Conservation (phyloP, 2,888 invertebrate genomes). For the Ganaspis brasiliensis region DNA sequence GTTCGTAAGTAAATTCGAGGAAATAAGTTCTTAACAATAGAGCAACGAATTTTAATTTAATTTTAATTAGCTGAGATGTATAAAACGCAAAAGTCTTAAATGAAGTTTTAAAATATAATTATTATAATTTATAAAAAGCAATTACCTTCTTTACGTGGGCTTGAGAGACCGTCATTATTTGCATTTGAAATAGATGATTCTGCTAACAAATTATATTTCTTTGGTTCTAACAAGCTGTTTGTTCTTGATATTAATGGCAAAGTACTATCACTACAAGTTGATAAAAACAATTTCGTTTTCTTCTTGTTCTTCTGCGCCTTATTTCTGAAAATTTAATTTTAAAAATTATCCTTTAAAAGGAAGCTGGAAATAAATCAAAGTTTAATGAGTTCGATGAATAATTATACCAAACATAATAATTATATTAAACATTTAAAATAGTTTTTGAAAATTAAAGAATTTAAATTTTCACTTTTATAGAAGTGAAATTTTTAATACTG, state of each 20-base stretch:
- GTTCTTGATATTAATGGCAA: background rate
- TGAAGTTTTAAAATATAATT: background rate
- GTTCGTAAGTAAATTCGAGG: background rate
- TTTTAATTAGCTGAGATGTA: background rate
- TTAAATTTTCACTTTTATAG: no score
- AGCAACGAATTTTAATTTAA: background rate
- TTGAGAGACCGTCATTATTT: background rate
- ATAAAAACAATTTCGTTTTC: background rate
- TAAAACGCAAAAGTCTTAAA: background rate
- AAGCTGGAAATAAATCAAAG: no score
- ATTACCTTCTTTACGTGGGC: background rate
- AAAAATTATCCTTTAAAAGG: no score
- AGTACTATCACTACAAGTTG: background rate
- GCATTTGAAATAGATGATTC: background rate
- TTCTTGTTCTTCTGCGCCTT: background rate
- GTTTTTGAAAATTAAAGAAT: no score
- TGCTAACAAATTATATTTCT: background rate
- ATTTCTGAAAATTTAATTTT: conserved; percentile 2
- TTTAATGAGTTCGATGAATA: no score
- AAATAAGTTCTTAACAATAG: conserved; percentile 3
- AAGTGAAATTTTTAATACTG: no score
- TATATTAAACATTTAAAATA: no score
- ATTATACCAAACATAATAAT: no score
- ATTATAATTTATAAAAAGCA: background rate
- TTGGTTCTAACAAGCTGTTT: background rate